Percentiles rank a stretch among this genome's conserved stretches.
Evolutionary conservation across 2,113 vertebrate genomes (phyloP).

Genomic region (Thamnophis sirtalis): DNA sequence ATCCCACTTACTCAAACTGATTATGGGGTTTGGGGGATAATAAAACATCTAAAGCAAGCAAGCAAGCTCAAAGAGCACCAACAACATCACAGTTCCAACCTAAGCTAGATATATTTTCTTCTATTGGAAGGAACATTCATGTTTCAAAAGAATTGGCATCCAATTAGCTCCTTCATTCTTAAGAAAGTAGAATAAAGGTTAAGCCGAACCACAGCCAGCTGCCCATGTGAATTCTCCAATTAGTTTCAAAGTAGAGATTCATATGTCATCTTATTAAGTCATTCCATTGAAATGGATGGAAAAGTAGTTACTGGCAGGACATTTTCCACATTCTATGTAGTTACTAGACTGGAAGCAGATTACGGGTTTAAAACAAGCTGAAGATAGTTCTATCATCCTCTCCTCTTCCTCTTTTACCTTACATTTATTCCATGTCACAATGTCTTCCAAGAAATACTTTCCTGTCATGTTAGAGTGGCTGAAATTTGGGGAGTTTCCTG

Average conservation of each 20-base stretch:
- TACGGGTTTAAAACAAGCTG: background rate
- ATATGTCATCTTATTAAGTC: background rate
- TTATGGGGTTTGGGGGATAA: background rate
- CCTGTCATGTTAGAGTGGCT: background rate
- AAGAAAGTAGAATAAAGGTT: background rate
- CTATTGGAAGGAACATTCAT: background rate
- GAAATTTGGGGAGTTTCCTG: constrained; percentile 26
- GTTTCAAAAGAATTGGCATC: background rate
- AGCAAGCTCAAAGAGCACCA: background rate
- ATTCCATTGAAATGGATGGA: background rate
- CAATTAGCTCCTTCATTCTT: background rate
- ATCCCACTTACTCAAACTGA: background rate
- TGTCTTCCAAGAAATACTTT: background rate
- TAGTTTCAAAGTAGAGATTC: background rate
- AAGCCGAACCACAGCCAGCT: no score
- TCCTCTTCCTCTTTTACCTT: rapidly evolving
- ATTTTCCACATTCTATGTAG: no score
- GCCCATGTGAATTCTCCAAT: background rate
- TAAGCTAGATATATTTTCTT: background rate
- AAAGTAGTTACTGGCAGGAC: background rate
- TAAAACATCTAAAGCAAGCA: background rate
- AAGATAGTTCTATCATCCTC: background rate
- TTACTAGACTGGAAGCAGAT: background rate
- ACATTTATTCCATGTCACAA: background rate
- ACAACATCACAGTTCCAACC: background rate